Percentiles rank a stretch among this genome's conserved stretches.
Evolutionary conservation across 1,140 invertebrate genomes (phyloP).

Genomic region (Lycorma delicatula): DNA sequence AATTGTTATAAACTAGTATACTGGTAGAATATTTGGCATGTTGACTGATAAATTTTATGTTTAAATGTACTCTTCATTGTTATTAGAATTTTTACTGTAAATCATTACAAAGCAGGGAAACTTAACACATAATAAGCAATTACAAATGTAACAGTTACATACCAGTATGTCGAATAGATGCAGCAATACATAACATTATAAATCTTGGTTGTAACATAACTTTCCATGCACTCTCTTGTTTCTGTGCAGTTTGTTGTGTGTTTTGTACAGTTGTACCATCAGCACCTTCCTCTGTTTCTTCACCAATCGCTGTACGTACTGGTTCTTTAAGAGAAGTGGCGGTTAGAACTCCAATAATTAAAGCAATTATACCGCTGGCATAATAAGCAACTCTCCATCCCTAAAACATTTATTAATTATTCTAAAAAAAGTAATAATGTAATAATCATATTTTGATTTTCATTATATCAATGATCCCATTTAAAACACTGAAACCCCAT

Average conservation of each 20-base stretch:
- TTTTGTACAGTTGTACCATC: slow-evolving; percentile 10
- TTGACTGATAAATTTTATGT: too few species aligned
- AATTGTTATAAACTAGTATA: too few species aligned
- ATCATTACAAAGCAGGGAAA: too few species aligned
- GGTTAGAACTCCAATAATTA: slow-evolving; percentile 64
- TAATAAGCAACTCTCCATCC: slow-evolving; percentile 86
- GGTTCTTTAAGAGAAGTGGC: slow-evolving; percentile 72
- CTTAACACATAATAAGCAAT: too few species aligned
- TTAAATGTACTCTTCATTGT: too few species aligned
- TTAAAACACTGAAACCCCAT: too few species aligned
- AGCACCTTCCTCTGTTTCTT: slow-evolving; percentile 43
- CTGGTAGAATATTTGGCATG: too few species aligned
- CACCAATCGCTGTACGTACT: slow-evolving; percentile 57
- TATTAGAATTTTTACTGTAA: too few species aligned
- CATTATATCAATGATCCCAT: too few species aligned
- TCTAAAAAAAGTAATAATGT: background rate
- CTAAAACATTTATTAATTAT: slow-evolving; percentile 40
- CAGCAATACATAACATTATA: slow-evolving; percentile 72
- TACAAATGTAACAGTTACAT: too few species aligned
- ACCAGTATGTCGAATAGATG: slow-evolving; percentile 85
- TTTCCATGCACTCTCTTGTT: slow-evolving; percentile 52
- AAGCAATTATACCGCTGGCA: slow-evolving; percentile 67
- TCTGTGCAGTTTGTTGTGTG: slow-evolving; percentile 15
- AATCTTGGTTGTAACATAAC: slow-evolving; percentile 67
- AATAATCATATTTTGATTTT: background rate